Conservation (phyloP, 2,888 invertebrate species). For the Operophtera brumata region DNA sequence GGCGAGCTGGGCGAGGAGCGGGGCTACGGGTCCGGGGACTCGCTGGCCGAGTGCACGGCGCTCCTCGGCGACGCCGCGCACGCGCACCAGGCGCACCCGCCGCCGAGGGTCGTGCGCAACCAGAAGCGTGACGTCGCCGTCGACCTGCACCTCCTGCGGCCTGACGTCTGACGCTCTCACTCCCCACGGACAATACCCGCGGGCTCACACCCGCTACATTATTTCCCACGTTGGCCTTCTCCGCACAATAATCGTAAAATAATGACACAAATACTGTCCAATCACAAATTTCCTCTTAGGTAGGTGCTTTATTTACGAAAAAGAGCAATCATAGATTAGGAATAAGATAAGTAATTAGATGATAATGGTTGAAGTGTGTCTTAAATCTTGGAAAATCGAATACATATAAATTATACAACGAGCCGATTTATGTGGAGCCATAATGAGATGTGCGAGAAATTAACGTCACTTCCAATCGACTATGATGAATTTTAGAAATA, state of each 20-base stretch:
- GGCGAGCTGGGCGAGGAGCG: constrained; percentile 64
- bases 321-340: constrained; percentile 55
- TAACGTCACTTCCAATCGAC: constrained; percentile 52
- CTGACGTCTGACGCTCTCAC: constrained; percentile 58
- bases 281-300: constrained; percentile 49
- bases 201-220: constrained; percentile 12
- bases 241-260: constrained; percentile 44
- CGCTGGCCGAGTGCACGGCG: constrained; percentile 74
- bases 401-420: constrained; percentile 59
- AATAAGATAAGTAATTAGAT: constrained; percentile 37
- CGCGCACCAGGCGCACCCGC: constrained; percentile 38
- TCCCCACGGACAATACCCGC: not conserved
- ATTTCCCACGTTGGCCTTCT: constrained; percentile 34
- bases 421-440: constrained; percentile 47
- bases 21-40: constrained; percentile 79
- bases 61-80: constrained; percentile 60
- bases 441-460: constrained; percentile 23
- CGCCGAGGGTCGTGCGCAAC: constrained; percentile 55
- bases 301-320: constrained; percentile 59
- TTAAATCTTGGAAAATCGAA: constrained; percentile 47
- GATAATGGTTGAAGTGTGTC: constrained; percentile 48
- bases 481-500: constrained; percentile 38
- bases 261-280: constrained; percentile 47
- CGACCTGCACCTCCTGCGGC: constrained; percentile 71
- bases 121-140: constrained; percentile 72